phyloP scores from a whole-genome alignment of 2,888 invertebrate genomes.

The Cheilosia soror region DNA sequence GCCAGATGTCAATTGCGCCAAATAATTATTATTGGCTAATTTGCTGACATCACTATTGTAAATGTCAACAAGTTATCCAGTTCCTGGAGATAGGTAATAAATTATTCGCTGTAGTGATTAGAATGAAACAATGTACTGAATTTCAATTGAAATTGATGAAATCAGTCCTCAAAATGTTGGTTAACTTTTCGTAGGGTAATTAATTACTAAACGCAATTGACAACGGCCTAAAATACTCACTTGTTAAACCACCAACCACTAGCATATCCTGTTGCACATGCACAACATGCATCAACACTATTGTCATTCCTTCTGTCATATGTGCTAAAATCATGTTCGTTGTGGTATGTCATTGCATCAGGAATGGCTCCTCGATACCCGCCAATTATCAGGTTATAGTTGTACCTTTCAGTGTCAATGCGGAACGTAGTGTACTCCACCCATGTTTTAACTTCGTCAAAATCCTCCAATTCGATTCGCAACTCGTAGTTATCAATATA shows the following conservation, averaged over 20 bases:
- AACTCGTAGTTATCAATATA: conserved; percentile 83
- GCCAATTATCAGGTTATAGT: conserved; percentile 84
- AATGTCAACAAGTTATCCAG: no score
- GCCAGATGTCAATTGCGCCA: no score
- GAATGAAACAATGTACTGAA: no score
- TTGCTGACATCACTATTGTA: no score
- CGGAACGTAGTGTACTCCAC: conserved; percentile 84
- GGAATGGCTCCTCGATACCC: conserved; percentile 85
- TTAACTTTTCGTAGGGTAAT: no score
- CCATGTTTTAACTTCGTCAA: conserved; percentile 84
- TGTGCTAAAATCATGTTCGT: conserved; percentile 83
- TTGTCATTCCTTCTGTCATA: conserved; percentile 84
- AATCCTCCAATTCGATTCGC: conserved; percentile 85
- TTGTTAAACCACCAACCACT: conserved; percentile 87
- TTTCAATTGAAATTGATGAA: no score
- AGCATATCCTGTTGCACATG: conserved; percentile 85
- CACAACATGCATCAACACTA: conserved; percentile 84
- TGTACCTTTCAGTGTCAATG: conserved; percentile 83
- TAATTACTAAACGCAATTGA: no score
- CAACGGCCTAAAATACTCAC: conserved; percentile 78
- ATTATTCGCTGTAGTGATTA: no score
- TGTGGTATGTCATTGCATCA: conserved; percentile 85
- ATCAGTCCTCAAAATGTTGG: no score
- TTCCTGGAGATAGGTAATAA: no score
- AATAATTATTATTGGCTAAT: no score